Evolutionary conservation across 2,888 invertebrate genomes (phyloP).

Genomic region (Apocheima hispidaria): DNA sequence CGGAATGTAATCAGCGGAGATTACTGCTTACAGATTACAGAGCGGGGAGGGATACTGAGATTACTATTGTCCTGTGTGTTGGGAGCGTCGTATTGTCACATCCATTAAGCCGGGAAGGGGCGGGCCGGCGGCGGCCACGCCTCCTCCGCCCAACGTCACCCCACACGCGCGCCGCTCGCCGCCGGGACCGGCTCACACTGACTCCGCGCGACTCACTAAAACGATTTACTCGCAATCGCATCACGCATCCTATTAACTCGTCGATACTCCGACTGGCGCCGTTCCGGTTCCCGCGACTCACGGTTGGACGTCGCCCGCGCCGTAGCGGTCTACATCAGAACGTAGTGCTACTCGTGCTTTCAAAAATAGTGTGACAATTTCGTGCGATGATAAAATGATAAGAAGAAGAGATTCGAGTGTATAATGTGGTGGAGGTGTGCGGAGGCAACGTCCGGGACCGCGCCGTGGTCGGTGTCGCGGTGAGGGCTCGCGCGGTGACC

Average conservation of each 20-base stretch:
- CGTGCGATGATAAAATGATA: conserved; percentile 31
- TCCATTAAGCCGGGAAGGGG: conserved; percentile 77
- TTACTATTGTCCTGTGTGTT: conserved; percentile 72
- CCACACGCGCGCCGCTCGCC: conserved; percentile 53
- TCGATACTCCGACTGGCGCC: conserved; percentile 44
- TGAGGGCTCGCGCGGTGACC: conserved; percentile 46
- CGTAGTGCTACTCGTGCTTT: conserved; percentile 26
- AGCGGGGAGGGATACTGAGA: conserved; percentile 77
- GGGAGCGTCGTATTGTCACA: conserved; percentile 84
- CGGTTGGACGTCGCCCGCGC: background rate
- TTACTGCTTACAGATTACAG: conserved; percentile 65
- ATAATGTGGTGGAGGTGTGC: conserved; percentile 49
- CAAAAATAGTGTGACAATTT: conserved; percentile 1
- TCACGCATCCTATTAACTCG: conserved; percentile 70
- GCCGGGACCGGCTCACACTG: conserved; percentile 35
- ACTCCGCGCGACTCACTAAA: conserved; percentile 66
- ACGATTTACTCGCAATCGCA: conserved; percentile 81
- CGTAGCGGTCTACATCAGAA: background rate
- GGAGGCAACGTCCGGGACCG: conserved; percentile 38
- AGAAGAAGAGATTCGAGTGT: conserved; percentile 46
- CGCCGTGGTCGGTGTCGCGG: conserved; percentile 29
- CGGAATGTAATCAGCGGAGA: conserved; percentile 54
- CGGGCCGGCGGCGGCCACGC: conserved; percentile 65
- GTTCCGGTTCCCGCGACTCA: conserved; percentile 21
- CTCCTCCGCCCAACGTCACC: conserved; percentile 59